Conservation (phyloP, 35 echinoderm and acorn worm genomes). For the Antedon bifida region DNA sequence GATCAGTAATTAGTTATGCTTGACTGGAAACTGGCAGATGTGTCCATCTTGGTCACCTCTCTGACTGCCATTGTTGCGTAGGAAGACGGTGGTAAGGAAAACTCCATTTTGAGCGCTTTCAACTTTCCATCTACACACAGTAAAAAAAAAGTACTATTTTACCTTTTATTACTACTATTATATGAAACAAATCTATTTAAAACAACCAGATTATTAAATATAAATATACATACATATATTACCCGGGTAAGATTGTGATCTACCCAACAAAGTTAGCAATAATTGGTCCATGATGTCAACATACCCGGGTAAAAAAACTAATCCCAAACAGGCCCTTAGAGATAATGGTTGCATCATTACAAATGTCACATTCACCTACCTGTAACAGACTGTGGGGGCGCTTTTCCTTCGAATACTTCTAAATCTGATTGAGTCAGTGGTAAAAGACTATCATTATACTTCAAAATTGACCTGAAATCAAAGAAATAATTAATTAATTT, state of each 20-base stretch:
- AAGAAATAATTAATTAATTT: slow-evolving; percentile 3
- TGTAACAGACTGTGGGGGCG: slow-evolving; percentile 13
- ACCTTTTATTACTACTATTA: background rate
- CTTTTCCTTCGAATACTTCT: slow-evolving; percentile 51
- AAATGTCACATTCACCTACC: slow-evolving; percentile 4
- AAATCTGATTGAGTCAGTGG: slow-evolving; percentile 47
- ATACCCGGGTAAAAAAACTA: too few species aligned
- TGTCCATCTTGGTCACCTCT: slow-evolving; percentile 77
- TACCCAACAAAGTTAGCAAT: too few species aligned
- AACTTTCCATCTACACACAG: slow-evolving; percentile 50
- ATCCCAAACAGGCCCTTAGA: too few species aligned
- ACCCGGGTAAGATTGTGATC: too few species aligned
- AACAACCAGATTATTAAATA: background rate
- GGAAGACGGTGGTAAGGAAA: slow-evolving; percentile 59
- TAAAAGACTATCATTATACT: slow-evolving; percentile 33
- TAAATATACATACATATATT: too few species aligned
- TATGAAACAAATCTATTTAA: background rate
- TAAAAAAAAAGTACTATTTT: slow-evolving; percentile 5
- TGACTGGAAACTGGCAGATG: slow-evolving; percentile 43
- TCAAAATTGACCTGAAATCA: slow-evolving; percentile 33
- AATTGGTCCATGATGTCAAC: too few species aligned
- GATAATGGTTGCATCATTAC: too few species aligned
- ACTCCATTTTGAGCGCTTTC: slow-evolving; percentile 58
- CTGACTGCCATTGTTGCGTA: slow-evolving; percentile 97
- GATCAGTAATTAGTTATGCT: background rate